Evolutionary conservation across 1,140 invertebrate genomes (phyloP).

Genomic region (Pissodes strobi): DNA sequence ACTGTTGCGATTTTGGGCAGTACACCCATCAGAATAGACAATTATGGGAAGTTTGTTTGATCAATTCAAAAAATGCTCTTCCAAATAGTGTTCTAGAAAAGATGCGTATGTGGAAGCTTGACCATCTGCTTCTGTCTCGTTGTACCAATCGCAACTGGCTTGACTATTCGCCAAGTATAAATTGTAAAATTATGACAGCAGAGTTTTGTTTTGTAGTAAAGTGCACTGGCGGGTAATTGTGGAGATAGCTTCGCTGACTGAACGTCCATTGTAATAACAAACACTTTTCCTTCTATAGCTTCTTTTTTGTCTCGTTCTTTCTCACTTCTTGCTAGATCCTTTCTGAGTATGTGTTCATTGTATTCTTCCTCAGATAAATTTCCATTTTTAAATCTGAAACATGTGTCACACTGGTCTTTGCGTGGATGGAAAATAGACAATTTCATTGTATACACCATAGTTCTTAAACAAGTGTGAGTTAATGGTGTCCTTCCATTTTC

Average conservation of each 20-base stretch:
- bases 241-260: no score
- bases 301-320: slow-evolving; percentile 17
- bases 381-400: slow-evolving; percentile 15
- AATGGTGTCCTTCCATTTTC: background rate
- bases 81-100: slow-evolving; percentile 14
- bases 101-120: slow-evolving; percentile 9
- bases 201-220: no score
- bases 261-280: slow-evolving; percentile 11
- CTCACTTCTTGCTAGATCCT: slow-evolving; percentile 14
- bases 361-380: slow-evolving; percentile 11
- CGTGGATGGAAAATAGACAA: slow-evolving; percentile 17
- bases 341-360: slow-evolving; percentile 1
- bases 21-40: no score
- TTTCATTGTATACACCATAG: slow-evolving; percentile 15
- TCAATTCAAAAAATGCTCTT: background rate
- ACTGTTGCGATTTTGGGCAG: no score
- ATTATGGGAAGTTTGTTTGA: background rate
- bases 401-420: slow-evolving; percentile 21
- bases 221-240: no score
- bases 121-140: slow-evolving; percentile 12
- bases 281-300: slow-evolving; percentile 16
- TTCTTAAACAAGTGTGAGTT: background rate
- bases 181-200: no score
- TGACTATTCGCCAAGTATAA: background rate
- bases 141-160: slow-evolving; percentile 6